Evolutionary conservation across 1,140 invertebrate species (phyloP).

Genomic region (Macrostomum lignano): DNA sequence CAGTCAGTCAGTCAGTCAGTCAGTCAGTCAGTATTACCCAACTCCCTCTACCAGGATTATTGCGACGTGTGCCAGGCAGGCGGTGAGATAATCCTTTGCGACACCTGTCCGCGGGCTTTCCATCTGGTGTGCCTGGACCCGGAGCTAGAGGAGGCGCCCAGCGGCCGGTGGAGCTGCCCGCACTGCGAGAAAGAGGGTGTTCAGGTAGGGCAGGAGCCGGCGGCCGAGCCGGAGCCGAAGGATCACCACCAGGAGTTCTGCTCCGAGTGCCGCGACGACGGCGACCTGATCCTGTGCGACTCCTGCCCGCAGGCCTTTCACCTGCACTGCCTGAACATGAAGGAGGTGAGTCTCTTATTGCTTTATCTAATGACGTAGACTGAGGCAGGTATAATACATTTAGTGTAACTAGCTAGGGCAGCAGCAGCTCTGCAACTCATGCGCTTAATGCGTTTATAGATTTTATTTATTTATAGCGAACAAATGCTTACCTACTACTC

Average conservation of each 20-base stretch:
- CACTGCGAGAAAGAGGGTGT: constrained; percentile 41
- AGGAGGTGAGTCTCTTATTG: too few species aligned
- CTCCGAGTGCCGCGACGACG: constrained; percentile 79
- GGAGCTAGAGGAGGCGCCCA: constrained; percentile 83
- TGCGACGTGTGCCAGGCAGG: constrained; percentile 99
- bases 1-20: not conserved
- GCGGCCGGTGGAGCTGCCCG: constrained; percentile 93
- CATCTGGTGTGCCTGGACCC: constrained; percentile 92
- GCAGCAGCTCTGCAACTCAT: too few species aligned
- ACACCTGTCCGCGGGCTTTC: constrained; percentile 89
- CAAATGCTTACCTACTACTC: too few species aligned
- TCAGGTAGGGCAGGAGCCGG: too few species aligned
- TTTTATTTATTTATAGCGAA: too few species aligned
- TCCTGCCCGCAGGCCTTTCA: constrained; percentile 88
- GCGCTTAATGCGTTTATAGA: too few species aligned
- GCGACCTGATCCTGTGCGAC: constrained; percentile 84
- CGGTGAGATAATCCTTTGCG: constrained; percentile 94
- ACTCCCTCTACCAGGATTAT: constrained; percentile 91
- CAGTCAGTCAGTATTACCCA: not conserved
- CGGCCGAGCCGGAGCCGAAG: constrained; percentile 36
- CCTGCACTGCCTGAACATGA: constrained; percentile 79
- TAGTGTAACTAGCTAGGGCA: too few species aligned
- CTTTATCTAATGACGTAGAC: too few species aligned
- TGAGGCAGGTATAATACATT: too few species aligned
- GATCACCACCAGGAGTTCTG: constrained; percentile 84